phyloP scores from a whole-genome alignment of 2,113 vertebrate species.

The Trematomus loennbergii region DNA sequence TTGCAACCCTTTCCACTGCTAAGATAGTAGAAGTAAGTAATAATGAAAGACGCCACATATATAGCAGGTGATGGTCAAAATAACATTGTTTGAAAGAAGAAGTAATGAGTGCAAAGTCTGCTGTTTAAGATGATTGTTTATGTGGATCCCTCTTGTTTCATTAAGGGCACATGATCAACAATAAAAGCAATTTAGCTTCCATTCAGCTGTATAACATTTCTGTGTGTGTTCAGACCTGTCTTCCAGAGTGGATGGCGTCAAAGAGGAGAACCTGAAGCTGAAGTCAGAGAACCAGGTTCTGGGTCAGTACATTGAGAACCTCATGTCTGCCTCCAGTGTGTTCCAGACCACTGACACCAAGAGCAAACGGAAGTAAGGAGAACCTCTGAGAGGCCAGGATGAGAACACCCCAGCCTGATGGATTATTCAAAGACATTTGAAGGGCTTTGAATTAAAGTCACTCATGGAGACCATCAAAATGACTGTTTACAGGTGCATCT shows the following conservation, averaged over 20 bases:
- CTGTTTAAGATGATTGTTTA: neutral
- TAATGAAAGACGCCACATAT: neutral
- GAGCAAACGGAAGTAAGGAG: slow-evolving; percentile 80
- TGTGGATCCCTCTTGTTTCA: neutral
- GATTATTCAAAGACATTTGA: neutral
- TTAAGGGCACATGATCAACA: neutral
- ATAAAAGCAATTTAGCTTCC: neutral
- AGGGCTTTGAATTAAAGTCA: neutral
- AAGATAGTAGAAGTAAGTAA: neutral
- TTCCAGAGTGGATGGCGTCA: slow-evolving; percentile 97
- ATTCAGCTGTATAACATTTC: neutral
- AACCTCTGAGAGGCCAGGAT: neutral
- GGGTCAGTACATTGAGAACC: slow-evolving; percentile 99
- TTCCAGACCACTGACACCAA: slow-evolving; percentile 98
- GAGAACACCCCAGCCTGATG: neutral
- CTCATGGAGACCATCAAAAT: neutral
- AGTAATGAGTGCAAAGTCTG: neutral
- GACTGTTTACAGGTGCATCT: neutral
- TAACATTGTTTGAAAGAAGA: neutral
- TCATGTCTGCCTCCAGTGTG: slow-evolving; percentile 87
- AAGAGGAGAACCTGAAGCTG: slow-evolving; percentile 99
- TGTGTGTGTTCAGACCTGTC: slow-evolving; percentile 88
- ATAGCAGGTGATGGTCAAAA: neutral
- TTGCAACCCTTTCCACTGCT: neutral
- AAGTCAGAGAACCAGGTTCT: slow-evolving; percentile 99